Conservation (phyloP, 2,113 vertebrate species). For the Callipepla squamata region DNA sequence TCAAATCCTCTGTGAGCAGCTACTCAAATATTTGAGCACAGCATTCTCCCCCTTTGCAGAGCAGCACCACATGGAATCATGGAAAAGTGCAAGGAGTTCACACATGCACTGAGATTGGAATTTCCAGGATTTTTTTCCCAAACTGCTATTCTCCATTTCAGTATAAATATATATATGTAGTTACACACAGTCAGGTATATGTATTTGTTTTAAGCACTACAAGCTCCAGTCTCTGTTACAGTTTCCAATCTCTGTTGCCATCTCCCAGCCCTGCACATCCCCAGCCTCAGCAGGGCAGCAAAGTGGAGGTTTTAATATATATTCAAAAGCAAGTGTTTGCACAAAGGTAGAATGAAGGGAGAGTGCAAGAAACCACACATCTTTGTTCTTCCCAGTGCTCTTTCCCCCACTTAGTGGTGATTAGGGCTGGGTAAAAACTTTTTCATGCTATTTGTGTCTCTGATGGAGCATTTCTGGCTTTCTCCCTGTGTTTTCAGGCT, state of each 20-base stretch:
- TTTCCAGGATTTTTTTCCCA: not conserved
- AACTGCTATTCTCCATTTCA: not conserved
- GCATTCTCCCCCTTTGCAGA: not conserved
- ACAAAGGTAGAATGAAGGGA: not conserved
- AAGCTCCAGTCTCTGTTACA: not conserved
- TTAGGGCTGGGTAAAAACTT: not conserved
- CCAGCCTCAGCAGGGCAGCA: not conserved
- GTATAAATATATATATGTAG: not conserved
- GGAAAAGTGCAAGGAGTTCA: not conserved
- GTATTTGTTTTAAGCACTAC: not conserved
- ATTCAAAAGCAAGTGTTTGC: constrained; percentile 53
- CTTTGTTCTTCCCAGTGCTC: constrained; percentile 22
- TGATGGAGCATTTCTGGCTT: not conserved
- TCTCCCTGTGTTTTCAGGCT: not conserved
- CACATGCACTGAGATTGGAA: not conserved
- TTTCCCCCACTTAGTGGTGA: not conserved
- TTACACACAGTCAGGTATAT: not conserved
- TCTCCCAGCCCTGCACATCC: not conserved
- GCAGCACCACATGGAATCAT: not conserved
- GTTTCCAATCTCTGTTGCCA: not conserved
- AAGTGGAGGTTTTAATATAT: constrained; percentile 10
- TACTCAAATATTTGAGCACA: not conserved
- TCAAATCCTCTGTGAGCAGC: constrained; percentile 9
- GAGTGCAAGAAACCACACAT: constrained; percentile 14
- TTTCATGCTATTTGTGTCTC: not conserved